Evolutionary conservation across 2,797 vertebrate genomes (phyloP), one percentile per base, ranked within the genome.

Genomic region (Syndactyla subalaris): DNA sequence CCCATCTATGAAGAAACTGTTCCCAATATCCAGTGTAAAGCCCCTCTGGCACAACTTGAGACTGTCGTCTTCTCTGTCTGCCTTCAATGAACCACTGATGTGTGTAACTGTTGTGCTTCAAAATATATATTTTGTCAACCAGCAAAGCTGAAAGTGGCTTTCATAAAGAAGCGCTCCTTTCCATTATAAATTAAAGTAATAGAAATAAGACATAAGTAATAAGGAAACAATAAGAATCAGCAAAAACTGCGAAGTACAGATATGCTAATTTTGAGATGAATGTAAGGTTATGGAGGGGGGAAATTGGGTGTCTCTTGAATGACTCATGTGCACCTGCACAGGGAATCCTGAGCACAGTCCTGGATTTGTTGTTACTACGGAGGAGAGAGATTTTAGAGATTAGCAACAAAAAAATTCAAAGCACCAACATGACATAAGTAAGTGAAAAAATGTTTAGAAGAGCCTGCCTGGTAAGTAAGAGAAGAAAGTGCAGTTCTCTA

Each of bases 61-160:
- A 27, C 22, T 23, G 2, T 55, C 9, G 39, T 10, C 24, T 45
- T 29, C 49, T 16, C 14, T 20, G 18, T 76, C 22, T 57, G 3
- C 22, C 22, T 72, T 71, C 36, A 57, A 0, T 2, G 14, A 71
- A 43, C 10, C n/a, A 34, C 0, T 43, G 41, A 43, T 32, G 2
- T 4, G 0, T 24, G 1, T 38, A 51, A 18, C 18, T 57, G 12
- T 23, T 36, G 4, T n/a, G 24, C 27, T 82, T 65, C 65, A n/a
- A 75, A 61, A 36, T 27, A 16, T 0, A 12, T 30, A 4, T 21
- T 13, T 34, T 45, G 15, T 39, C 55, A 78, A 57, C 58, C 17
- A 49, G 13, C 27, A 29, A 5, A 39, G 26, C 27, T 43, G 39
- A 38, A 86, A 55, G 22, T 32, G 32, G 7, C n/a, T 73, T 74